These are phyloP conservation scores for Bicyclus anynana DNA, from an alignment of 1,140 invertebrate genomes.

Conservation along the genomic window DNA sequence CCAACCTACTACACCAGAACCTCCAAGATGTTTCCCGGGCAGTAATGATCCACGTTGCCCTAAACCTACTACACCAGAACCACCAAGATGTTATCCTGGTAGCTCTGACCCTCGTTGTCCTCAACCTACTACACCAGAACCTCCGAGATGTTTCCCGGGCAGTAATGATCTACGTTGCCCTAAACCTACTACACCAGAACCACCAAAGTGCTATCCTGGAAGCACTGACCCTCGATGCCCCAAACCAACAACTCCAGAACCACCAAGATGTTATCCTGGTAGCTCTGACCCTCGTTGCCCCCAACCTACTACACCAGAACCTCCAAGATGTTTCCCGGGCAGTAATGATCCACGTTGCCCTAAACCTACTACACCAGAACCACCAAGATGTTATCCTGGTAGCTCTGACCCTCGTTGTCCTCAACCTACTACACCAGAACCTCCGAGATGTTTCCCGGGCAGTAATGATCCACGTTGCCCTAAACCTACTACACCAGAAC, in stretches of 20 bases:
- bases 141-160: constrained; percentile 41
- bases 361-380: constrained; percentile 9
- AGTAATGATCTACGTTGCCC: constrained; percentile 57
- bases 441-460: constrained; percentile 5
- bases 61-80: constrained; percentile 31
- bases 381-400: constrained; percentile 6
- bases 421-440: constrained; percentile 2
- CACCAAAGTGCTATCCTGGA: constrained; percentile 50
- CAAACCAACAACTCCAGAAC: constrained; percentile 1
- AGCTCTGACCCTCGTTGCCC: constrained; percentile 5
- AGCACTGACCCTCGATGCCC: constrained; percentile 8
- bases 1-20: constrained; percentile 39
- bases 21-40: constrained; percentile 40
- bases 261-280: constrained; percentile 8
- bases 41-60: constrained; percentile 57
- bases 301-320: constrained; percentile 5
- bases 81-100: constrained; percentile 45
- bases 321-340: constrained; percentile 5
- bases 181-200: constrained; percentile 37
- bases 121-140: not conserved
- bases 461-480: constrained; percentile 5
- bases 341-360: constrained; percentile 6
- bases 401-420: constrained; percentile 9
- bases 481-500: constrained; percentile 19
- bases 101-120: not conserved